Conservation (phyloP, 2,888 invertebrate species). For the Rotaria macrura region DNA sequence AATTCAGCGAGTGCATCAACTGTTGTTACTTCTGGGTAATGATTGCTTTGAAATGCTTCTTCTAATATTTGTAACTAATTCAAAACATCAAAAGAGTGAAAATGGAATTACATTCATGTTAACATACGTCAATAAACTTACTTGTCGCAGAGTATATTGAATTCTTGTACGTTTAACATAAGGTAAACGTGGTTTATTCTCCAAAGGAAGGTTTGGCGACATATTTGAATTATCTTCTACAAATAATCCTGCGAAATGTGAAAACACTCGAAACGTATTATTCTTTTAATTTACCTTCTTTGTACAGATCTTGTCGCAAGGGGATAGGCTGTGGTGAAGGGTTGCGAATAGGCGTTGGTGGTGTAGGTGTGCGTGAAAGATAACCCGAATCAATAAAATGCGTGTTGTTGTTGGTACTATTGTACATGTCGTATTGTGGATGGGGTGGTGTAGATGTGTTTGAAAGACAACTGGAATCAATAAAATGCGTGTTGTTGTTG, state of each 20-base stretch:
- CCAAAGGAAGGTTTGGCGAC: neutral
- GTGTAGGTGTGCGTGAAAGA: neutral
- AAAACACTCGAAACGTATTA: too few species aligned
- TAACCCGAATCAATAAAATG: neutral
- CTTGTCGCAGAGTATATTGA: neutral
- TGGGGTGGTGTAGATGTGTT: neutral
- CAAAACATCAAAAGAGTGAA: too few species aligned
- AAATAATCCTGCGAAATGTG: too few species aligned
- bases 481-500: too few species aligned
- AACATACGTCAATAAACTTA: neutral
- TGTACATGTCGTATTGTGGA: neutral
- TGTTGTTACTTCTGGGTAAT: neutral
- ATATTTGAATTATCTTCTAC: neutral
- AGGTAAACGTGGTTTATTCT: neutral
- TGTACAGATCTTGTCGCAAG: neutral
- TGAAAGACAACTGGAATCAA: neutral
- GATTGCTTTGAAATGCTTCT: neutral
- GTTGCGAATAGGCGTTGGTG: neutral
- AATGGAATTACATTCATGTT: neutral
- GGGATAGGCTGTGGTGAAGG: neutral
- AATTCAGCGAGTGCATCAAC: neutral
- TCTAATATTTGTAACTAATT: conserved; percentile 1
- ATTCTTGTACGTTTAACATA: neutral
- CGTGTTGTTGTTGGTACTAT: neutral
- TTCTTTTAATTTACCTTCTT: too few species aligned